Percentiles rank a stretch among this genome's conserved stretches.
These are phyloP conservation scores for Caracal caracal DNA, from an alignment of 2,113 vertebrate genomes.

Conservation along the genomic window DNA sequence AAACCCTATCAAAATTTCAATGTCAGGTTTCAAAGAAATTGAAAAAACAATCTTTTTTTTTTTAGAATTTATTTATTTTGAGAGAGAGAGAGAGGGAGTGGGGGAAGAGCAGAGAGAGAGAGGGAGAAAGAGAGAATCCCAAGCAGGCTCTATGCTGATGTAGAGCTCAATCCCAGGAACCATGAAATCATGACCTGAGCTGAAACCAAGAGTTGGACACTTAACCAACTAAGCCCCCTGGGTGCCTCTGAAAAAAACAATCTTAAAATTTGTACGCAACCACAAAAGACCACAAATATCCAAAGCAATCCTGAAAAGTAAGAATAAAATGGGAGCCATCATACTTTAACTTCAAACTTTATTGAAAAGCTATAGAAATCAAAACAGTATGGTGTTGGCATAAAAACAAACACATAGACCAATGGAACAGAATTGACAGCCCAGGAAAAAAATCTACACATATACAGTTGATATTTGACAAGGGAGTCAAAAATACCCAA, in stretches of 20 bases:
- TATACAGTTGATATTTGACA: neutral
- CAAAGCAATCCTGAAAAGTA: neutral
- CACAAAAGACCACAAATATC: neutral
- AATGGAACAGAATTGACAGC: neutral
- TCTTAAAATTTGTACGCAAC: neutral
- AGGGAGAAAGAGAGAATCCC: no score
- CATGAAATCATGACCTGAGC: no score
- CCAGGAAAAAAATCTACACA: neutral
- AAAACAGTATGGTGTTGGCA: neutral
- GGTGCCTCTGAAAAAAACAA: neutral
- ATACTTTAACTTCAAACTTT: neutral
- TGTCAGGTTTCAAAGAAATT: neutral
- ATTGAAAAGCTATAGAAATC: neutral
- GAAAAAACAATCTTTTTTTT: neutral
- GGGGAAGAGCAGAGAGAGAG: no score
- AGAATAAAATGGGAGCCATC: neutral
- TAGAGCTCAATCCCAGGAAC: no score
- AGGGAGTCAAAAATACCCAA: neutral
- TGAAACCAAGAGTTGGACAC: no score
- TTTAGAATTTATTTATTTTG: no score
- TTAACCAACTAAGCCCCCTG: no score
- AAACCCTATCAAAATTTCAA: neutral
- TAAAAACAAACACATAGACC: neutral
- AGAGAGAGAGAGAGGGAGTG: no score
- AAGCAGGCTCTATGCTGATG: no score